Conservation (phyloP, 2,113 vertebrate species). For the Oncorhynchus keta region DNA sequence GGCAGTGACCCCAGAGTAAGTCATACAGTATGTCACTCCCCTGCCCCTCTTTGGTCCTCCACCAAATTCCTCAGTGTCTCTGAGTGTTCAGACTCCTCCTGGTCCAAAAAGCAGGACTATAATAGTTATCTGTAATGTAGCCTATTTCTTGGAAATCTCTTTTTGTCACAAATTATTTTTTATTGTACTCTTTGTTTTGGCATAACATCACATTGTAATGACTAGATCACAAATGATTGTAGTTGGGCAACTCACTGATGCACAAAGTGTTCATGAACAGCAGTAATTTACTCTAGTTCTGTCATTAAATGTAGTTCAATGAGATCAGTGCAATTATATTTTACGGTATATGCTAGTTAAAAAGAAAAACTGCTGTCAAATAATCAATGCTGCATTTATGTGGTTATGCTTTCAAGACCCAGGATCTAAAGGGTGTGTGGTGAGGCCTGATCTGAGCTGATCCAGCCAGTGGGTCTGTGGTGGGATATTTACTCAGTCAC, state of each 20-base stretch:
- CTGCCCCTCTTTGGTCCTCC: slow-evolving; percentile 45
- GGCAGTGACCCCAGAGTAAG: slow-evolving; percentile 70
- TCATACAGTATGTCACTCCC: slow-evolving; percentile 44
- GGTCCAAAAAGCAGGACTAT: slow-evolving; percentile 54
- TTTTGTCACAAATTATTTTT: no score
- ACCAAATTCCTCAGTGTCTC: slow-evolving; percentile 66
- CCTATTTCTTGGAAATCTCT: no score
- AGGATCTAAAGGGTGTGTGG: slow-evolving; percentile 1
- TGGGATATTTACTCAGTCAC: no score
- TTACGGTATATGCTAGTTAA: slow-evolving; percentile 28
- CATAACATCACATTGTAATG: no score
- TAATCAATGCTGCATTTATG: slow-evolving; percentile 51
- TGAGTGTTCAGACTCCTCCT: slow-evolving; percentile 31
- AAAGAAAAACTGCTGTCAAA: slow-evolving; percentile 38
- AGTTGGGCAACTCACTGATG: slow-evolving; percentile 35
- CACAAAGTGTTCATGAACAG: slow-evolving; percentile 51
- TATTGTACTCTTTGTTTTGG: no score
- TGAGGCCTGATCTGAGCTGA: background rate
- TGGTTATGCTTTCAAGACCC: slow-evolving; percentile 52
- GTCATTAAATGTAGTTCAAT: slow-evolving; percentile 57
- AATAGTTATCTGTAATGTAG: background rate
- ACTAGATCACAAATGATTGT: no score
- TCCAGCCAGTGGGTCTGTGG: slow-evolving; percentile 4
- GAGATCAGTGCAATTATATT: slow-evolving; percentile 52
- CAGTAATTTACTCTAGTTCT: slow-evolving; percentile 46